phyloP scores from a whole-genome alignment of 2,797 vertebrate species.

The Myoxocephalus aenaeus region DNA sequence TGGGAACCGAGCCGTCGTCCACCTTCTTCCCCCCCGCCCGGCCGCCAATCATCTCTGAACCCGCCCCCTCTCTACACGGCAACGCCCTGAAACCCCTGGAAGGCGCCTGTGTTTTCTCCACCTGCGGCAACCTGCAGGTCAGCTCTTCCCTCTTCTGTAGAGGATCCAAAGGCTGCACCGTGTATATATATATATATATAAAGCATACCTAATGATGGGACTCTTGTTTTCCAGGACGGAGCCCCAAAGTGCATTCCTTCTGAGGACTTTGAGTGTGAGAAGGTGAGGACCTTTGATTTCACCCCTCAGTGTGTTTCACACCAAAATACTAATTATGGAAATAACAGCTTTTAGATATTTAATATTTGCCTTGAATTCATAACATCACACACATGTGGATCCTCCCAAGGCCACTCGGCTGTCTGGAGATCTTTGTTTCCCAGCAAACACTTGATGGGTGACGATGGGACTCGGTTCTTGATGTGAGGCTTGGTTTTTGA shows the following conservation, averaged over 20 bases:
- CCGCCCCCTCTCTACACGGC: conserved; percentile 82
- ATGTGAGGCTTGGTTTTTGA: no score
- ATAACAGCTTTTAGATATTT: not conserved
- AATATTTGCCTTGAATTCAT: not conserved
- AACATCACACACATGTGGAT: not conserved
- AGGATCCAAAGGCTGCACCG: no score
- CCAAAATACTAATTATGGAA: not conserved
- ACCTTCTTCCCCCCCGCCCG: conserved; percentile 74
- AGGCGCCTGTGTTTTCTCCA: conserved; percentile 85
- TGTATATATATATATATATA: no score
- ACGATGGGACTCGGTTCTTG: no score
- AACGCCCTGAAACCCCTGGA: conserved; percentile 87
- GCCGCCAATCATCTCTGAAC: conserved; percentile 80
- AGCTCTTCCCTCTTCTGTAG: conserved; percentile 8
- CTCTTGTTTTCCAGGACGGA: conserved; percentile 73
- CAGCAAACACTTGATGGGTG: no score
- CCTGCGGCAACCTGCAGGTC: conserved; percentile 92
- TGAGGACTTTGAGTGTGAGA: conserved; percentile 81
- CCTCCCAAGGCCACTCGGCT: not conserved
- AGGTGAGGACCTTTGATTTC: conserved; percentile 67
- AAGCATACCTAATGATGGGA: no score
- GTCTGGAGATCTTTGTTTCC: not conserved
- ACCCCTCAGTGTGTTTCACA: not conserved
- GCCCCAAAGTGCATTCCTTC: conserved; percentile 79
- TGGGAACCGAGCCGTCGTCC: conserved; percentile 76